Conservation (phyloP, 1,140 invertebrate genomes). For the Agrilus planipennis region DNA sequence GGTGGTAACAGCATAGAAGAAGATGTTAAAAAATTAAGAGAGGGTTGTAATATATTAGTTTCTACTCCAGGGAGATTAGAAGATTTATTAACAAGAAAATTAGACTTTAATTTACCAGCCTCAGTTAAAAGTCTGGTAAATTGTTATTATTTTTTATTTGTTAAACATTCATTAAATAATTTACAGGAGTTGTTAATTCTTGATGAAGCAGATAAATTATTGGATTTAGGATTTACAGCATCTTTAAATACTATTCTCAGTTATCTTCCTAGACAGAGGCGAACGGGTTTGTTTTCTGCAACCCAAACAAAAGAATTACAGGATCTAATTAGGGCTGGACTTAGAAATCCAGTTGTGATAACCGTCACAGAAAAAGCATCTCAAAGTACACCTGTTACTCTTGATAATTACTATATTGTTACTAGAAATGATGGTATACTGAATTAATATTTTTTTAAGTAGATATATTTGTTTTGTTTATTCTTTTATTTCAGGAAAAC, state of each 20-base stretch:
- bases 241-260: conserved; percentile 84
- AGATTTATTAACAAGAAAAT: conserved; percentile 63
- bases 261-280: conserved; percentile 81
- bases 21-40: conserved; percentile 57
- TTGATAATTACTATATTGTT: conserved; percentile 80
- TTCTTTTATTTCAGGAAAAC: conserved; percentile 28
- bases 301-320: conserved; percentile 95
- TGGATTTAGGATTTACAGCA: conserved; percentile 85
- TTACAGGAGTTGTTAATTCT: conserved; percentile 80
- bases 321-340: conserved; percentile 81
- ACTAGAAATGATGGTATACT: conserved; percentile 57
- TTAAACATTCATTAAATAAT: too few relatives aligned
- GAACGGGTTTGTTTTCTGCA: conserved; percentile 96
- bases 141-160: conserved; percentile 17
- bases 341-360: conserved; percentile 88
- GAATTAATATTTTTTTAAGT: conserved; percentile 5
- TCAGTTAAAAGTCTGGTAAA: conserved; percentile 62
- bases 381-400: conserved; percentile 64
- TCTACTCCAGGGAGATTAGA: conserved; percentile 88
- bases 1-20: conserved; percentile 67
- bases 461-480: neutral
- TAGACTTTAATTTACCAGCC: conserved; percentile 48
- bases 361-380: conserved; percentile 78
- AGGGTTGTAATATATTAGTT: conserved; percentile 76
- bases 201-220: conserved; percentile 92